These are phyloP conservation scores for Picathartes gymnocephalus DNA, from an alignment of 2,113 vertebrate genomes.

Conservation along the genomic window DNA sequence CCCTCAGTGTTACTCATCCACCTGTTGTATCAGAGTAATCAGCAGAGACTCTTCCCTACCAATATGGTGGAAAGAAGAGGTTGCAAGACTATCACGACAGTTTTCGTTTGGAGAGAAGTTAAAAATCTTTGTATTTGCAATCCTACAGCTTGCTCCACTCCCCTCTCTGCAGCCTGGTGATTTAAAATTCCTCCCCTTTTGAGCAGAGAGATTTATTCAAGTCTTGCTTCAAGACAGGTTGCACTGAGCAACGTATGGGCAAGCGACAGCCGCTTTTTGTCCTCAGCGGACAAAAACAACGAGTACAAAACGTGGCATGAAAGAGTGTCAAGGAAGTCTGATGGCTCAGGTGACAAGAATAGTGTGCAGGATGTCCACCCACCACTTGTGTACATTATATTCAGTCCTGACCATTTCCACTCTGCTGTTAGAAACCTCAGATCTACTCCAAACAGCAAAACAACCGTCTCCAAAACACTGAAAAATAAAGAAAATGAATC, in stretches of 20 bases:
- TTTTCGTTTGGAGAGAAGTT: not conserved
- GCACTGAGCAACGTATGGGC: not conserved
- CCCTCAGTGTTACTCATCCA: not conserved
- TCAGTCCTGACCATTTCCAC: not conserved
- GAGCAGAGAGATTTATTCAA: not conserved
- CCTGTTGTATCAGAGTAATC: not conserved
- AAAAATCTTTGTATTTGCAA: not conserved
- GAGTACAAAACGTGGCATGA: not conserved
- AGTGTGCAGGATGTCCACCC: fast-evolving
- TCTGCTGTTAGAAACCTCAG: not conserved
- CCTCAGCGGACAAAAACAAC: not conserved
- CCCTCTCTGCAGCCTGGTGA: not conserved
- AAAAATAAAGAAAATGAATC: not conserved
- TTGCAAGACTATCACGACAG: not conserved
- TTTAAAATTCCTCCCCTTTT: not conserved
- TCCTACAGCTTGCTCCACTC: not conserved
- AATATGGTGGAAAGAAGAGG: not conserved
- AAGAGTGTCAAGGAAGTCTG: not conserved
- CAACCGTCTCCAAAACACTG: not conserved
- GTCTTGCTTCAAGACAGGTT: not conserved
- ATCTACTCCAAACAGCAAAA: not conserved
- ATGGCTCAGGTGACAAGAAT: not conserved
- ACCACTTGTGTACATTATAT: not conserved
- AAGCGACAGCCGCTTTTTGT: not conserved
- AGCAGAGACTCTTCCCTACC: not conserved